Percentiles rank a stretch among this genome's conserved stretches.
Conservation (phyloP, 53 echinoderm and acorn worm species). For the Paracentrotus lividus region DNA sequence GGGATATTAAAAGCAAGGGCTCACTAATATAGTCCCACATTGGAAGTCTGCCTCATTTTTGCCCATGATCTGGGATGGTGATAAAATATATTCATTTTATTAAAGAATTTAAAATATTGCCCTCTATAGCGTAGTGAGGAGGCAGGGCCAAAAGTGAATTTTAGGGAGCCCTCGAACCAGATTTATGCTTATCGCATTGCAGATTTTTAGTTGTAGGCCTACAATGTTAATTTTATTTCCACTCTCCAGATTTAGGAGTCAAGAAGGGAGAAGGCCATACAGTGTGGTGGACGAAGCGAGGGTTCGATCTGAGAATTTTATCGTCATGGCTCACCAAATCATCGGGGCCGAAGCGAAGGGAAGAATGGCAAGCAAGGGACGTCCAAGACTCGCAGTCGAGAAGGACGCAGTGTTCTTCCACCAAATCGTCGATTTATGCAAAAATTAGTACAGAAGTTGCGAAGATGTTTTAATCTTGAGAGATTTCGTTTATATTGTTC, state of each 20-base stretch:
- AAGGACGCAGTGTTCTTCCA: too few relatives aligned
- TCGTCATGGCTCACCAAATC: slow-evolving; percentile 18
- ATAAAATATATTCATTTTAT: slow-evolving; percentile 8
- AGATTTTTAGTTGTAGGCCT: background rate
- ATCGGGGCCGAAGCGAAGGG: slow-evolving; percentile 12
- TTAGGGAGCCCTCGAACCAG: slow-evolving; percentile 15
- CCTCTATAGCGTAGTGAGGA: slow-evolving; percentile 11
- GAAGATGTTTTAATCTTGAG: too few relatives aligned
- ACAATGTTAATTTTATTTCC: too few relatives aligned
- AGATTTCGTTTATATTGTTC: too few relatives aligned
- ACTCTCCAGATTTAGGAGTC: background rate
- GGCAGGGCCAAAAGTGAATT: slow-evolving; percentile 1
- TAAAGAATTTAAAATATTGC: slow-evolving; percentile 11
- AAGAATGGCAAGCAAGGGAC: background rate
- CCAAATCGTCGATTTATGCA: too few relatives aligned
- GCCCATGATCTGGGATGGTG: slow-evolving; percentile 34
- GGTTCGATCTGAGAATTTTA: slow-evolving; percentile 15
- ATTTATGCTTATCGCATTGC: slow-evolving; percentile 1
- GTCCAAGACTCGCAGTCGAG: too few relatives aligned
- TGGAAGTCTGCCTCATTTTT: slow-evolving; percentile 22
- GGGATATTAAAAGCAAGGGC: slow-evolving; percentile 13
- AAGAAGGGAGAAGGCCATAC: slow-evolving; percentile 39
- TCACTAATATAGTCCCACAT: slow-evolving; percentile 18
- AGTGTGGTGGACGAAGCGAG: slow-evolving; percentile 4
- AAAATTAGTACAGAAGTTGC: too few relatives aligned